These are phyloP conservation scores for Strigamia transsilvanica DNA, from an alignment of 2,888 invertebrate genomes.

Conservation along the genomic window DNA sequence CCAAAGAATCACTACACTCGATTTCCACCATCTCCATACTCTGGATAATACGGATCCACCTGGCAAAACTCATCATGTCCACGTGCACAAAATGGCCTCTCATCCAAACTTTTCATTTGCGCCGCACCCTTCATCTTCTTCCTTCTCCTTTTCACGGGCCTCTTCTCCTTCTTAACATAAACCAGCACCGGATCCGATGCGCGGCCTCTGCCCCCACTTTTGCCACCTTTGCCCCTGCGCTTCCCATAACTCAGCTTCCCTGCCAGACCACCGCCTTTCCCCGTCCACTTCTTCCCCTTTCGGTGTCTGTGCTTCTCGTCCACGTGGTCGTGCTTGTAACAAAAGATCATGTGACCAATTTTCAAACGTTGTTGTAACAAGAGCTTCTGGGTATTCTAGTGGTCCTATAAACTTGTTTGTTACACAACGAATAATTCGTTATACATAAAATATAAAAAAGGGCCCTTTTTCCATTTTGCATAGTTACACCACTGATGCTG, in stretches of 20 bases:
- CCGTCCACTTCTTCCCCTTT: neutral
- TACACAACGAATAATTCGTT: too few species aligned
- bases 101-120: neutral
- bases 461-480: too few species aligned
- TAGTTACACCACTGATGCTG: too few species aligned
- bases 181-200: neutral
- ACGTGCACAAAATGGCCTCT: constrained; percentile 37
- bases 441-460: too few species aligned
- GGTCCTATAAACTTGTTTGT: too few species aligned
- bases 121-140: neutral
- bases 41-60: constrained; percentile 45
- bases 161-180: neutral
- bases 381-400: too few species aligned
- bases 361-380: too few species aligned
- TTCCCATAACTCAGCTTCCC: neutral
- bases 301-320: neutral
- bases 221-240: too few species aligned
- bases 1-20: too few species aligned
- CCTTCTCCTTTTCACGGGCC: neutral
- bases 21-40: neutral
- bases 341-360: too few species aligned
- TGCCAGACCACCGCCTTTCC: neutral
- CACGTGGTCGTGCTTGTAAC: constrained; percentile 11
- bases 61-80: neutral
- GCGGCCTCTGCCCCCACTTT: neutral